Evolutionary conservation across 2,113 vertebrate species (phyloP), one percentile per base, ranked within the genome.

Genomic region (Phylloscopus trochiloides): DNA sequence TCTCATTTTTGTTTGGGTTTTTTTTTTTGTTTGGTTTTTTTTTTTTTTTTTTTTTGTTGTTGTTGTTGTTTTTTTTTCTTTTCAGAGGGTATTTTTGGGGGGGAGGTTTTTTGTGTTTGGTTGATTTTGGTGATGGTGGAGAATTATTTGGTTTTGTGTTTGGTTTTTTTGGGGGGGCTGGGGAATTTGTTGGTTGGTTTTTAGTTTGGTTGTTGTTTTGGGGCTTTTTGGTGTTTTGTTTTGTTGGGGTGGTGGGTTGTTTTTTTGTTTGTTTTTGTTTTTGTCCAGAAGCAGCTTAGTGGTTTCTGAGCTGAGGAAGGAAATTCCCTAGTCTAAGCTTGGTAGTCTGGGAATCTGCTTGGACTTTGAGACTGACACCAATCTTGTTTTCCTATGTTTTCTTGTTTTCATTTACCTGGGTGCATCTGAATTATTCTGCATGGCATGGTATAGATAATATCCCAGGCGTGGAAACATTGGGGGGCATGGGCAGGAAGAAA

Each of bases 381-480:
- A 9, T 62, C 20, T 4, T 57, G 7, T 18, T 61, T 26, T 59
- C 7, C 16, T 59, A 6, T 38, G 16, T 61, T 61, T 61, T 38
- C 58, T 38, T 61, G 24, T 61, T 61, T 61, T 38, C 14, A 8
- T 17, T 82, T 9, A 1, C 20, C 14, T 42, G 26, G 2, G 4
- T 77, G 4, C 40, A 36, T 82, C 29, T 79, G 29, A 68, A 47
- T 94, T 63, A 63, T 9, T 71, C 32, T 67, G 15, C 15, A 12
- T 2, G 1, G 17, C 9, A 10, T 40, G 10, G 7, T 62, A 9
- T 42, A 42, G 19, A 32, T 71, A 66, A 6, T 5, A 9, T 52
- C 6, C 40, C 31, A 3, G 16, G 5, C 12, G 6, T 67, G 34
- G 54, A 16, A 82, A 55, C 0, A 0, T 10, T 42, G 15, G 0